phyloP scores from a whole-genome alignment of 1,140 invertebrate species.

The Rhizoglyphus robini region DNA sequence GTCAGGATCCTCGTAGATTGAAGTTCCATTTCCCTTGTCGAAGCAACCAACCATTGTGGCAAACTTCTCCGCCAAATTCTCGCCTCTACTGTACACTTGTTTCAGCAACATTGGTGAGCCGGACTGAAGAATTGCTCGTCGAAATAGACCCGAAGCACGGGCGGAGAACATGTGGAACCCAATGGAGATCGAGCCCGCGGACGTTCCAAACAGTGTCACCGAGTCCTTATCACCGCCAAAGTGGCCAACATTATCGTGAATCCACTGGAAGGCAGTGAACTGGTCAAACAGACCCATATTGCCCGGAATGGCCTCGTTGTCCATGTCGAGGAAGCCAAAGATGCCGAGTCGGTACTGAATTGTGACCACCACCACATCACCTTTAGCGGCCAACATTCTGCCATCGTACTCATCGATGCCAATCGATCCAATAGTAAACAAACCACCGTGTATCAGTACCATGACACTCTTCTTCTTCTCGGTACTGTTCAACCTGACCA shows the following conservation, averaged over 20 bases:
- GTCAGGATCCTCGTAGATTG: slow-evolving; percentile 15
- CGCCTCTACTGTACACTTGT: slow-evolving; percentile 23
- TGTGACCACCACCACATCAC: slow-evolving; percentile 79
- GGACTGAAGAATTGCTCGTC: slow-evolving; percentile 46
- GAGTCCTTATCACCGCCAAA: slow-evolving; percentile 91
- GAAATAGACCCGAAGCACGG: slow-evolving; percentile 65
- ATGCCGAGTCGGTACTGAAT: slow-evolving; percentile 88
- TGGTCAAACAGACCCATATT: slow-evolving; percentile 91
- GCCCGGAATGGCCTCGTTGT: slow-evolving; percentile 65
- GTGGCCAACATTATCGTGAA: slow-evolving; percentile 75
- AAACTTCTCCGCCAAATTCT: slow-evolving; percentile 55
- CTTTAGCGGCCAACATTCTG: slow-evolving; percentile 66
- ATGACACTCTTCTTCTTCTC: slow-evolving; percentile 28
- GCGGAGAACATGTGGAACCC: slow-evolving; percentile 80
- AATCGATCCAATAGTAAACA: slow-evolving; percentile 72
- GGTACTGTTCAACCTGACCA: background rate
- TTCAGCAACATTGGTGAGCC: slow-evolving; percentile 40
- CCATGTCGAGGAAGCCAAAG: slow-evolving; percentile 83
- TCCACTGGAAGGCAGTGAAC: slow-evolving; percentile 80
- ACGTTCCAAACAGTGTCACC: slow-evolving; percentile 89
- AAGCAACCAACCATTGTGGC: slow-evolving; percentile 67
- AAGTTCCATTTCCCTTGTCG: background rate
- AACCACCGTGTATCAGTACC: slow-evolving; percentile 50
- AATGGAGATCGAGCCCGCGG: slow-evolving; percentile 83
- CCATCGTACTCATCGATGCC: slow-evolving; percentile 80